Evolutionary conservation across 2,113 vertebrate species (phyloP).

Genomic region (Scomber colias): DNA sequence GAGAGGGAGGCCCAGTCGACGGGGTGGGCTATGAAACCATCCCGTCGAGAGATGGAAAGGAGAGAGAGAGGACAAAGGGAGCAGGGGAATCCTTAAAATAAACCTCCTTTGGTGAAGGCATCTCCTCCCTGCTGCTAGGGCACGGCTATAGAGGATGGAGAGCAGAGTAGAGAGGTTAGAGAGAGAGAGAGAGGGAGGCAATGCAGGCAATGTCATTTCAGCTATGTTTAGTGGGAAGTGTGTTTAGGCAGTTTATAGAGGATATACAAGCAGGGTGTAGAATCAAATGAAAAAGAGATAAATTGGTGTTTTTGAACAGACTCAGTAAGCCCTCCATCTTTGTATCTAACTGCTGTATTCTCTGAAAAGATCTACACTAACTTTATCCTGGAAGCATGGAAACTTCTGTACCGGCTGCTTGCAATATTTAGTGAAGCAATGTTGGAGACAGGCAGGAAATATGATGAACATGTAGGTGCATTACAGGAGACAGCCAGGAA

Average conservation of each 20-base stretch:
- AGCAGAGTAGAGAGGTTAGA: slow-evolving; percentile 45
- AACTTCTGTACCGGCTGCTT: background rate
- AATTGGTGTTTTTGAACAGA: slow-evolving; percentile 31
- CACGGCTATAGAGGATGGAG: slow-evolving; percentile 46
- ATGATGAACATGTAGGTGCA: slow-evolving; percentile 27
- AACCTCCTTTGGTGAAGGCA: slow-evolving; percentile 77
- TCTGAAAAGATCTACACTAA: background rate
- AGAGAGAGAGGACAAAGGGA: slow-evolving; percentile 66
- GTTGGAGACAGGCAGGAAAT: slow-evolving; percentile 16
- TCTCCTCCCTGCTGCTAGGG: slow-evolving; percentile 70
- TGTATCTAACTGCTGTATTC: slow-evolving; percentile 23
- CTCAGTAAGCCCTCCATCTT: slow-evolving; percentile 8
- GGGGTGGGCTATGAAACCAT: slow-evolving; percentile 77
- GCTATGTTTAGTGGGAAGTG: slow-evolving; percentile 52
- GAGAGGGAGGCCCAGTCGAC: slow-evolving; percentile 74
- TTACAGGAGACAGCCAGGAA: slow-evolving; percentile 27
- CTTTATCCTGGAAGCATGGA: slow-evolving; percentile 3
- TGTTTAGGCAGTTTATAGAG: slow-evolving; percentile 18
- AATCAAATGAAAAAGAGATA: slow-evolving; percentile 43
- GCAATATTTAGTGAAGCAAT: slow-evolving; percentile 2
- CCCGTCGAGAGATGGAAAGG: slow-evolving; percentile 62
- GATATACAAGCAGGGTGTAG: background rate
- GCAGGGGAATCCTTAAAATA: slow-evolving; percentile 76
- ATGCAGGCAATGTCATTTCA: slow-evolving; percentile 40
- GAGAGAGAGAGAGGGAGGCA: slow-evolving; percentile 36